A percentile compares a stretch with the other conserved stretches of the same genome.
phyloP scores from a whole-genome alignment of 2,797 vertebrate species.

The Lagorchestes hirsutus region DNA sequence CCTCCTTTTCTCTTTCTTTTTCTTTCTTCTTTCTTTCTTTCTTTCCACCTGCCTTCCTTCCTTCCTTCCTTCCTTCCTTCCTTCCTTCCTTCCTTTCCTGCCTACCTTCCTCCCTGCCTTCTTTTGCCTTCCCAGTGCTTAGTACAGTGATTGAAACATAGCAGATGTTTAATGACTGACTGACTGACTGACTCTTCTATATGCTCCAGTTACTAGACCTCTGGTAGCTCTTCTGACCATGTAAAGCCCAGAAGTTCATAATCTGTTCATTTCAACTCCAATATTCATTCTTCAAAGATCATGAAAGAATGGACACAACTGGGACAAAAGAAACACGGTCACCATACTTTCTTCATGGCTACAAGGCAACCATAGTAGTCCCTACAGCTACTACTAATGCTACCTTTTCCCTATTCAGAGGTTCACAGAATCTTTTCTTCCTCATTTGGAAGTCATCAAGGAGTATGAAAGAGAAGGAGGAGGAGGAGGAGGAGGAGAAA shows the following conservation, averaged over 20 bases:
- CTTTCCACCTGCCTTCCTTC: too few species aligned
- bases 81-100: too few species aligned
- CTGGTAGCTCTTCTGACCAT: not conserved
- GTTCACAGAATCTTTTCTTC: not conserved
- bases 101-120: too few species aligned
- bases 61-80: too few species aligned
- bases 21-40: too few species aligned
- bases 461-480: not conserved
- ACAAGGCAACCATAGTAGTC: not conserved
- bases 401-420: not conserved
- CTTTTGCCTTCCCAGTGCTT: not conserved
- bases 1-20: too few species aligned
- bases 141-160: not conserved
- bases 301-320: not conserved
- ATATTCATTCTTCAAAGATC: not conserved
- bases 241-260: not conserved
- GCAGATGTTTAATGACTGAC: not conserved
- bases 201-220: not conserved
- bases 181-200: not conserved
- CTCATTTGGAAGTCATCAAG: not conserved
- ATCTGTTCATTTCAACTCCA: not conserved
- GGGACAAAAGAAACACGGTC: not conserved
- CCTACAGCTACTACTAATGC: not conserved
- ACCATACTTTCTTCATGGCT: not conserved
- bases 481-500: too few species aligned